Percentiles rank a stretch among this genome's conserved stretches.
These are phyloP conservation scores for Acleris sparsana DNA, from an alignment of 2,888 invertebrate species.

Conservation along the genomic window DNA sequence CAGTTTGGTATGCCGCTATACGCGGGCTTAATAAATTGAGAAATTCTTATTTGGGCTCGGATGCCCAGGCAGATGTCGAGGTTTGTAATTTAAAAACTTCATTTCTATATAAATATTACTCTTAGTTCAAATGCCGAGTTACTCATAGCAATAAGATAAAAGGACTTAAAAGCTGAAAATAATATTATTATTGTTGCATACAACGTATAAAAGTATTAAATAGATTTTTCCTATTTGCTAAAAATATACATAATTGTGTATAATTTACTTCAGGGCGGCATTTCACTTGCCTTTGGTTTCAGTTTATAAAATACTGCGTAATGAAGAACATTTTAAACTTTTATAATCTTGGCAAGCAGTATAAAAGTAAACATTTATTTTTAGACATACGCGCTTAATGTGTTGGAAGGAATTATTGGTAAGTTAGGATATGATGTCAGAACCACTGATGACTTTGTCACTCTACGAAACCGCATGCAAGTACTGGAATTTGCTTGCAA, in stretches of 20 bases:
- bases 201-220: too few relatives aligned
- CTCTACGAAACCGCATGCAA: slow-evolving; percentile 83
- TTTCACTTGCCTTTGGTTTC: too few relatives aligned
- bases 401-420: slow-evolving; percentile 63
- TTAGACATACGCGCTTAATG: slow-evolving; percentile 53
- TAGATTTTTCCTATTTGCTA: too few relatives aligned
- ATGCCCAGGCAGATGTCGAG: slow-evolving; percentile 55
- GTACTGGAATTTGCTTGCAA: slow-evolving; percentile 86
- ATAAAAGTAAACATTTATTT: slow-evolving; percentile 34
- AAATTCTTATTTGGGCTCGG: slow-evolving; percentile 58
- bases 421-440: slow-evolving; percentile 75
- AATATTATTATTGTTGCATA: too few relatives aligned
- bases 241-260: too few relatives aligned
- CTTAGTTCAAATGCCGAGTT: too few relatives aligned
- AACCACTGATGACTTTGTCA: slow-evolving; percentile 64
- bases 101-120: neutral
- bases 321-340: too few relatives aligned
- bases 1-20: slow-evolving; percentile 89
- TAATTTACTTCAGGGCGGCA: too few relatives aligned
- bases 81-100: slow-evolving; percentile 48
- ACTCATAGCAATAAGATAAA: too few relatives aligned
- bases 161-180: too few relatives aligned
- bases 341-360: too few relatives aligned
- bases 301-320: too few relatives aligned
- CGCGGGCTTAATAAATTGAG: slow-evolving; percentile 74